Conservation (phyloP, 2,888 invertebrate species). For the Ormia ochracea region DNA sequence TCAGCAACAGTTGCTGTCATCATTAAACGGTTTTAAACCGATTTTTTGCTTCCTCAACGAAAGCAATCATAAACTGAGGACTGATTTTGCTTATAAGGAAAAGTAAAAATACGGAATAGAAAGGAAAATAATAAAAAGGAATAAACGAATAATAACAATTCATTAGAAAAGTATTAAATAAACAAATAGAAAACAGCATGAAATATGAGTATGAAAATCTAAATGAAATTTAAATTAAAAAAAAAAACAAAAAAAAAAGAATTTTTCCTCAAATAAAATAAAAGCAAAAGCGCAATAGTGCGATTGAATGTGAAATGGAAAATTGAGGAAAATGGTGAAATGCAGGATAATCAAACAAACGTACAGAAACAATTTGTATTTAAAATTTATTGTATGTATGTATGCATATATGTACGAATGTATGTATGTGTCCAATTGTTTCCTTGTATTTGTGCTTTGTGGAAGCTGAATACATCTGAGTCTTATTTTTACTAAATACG, state of each 20-base stretch:
- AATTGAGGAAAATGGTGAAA: constrained; percentile 19
- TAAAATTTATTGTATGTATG: constrained; percentile 4
- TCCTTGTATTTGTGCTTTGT: too few relatives aligned
- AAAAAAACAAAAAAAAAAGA: constrained; percentile 7
- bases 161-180: background rate
- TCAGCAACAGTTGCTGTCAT: too few relatives aligned
- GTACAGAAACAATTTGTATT: background rate
- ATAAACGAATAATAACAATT: constrained; percentile 1
- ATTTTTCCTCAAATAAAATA: constrained; percentile 18
- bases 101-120: too few relatives aligned
- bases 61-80: too few relatives aligned
- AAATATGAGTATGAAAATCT: constrained; percentile 35
- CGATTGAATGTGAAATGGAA: constrained; percentile 26
- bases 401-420: background rate
- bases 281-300: constrained; percentile 35
- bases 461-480: background rate
- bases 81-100: too few relatives aligned
- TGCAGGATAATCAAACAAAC: constrained; percentile 18
- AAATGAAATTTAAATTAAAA: constrained; percentile 48
- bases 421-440: too few relatives aligned
- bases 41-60: too few relatives aligned
- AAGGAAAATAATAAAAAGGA: background rate
- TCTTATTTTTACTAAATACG: background rate
- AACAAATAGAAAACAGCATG: background rate
- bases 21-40: too few relatives aligned